phyloP scores from a whole-genome alignment of 2,888 invertebrate genomes.

The Scrobipalpa costella region DNA sequence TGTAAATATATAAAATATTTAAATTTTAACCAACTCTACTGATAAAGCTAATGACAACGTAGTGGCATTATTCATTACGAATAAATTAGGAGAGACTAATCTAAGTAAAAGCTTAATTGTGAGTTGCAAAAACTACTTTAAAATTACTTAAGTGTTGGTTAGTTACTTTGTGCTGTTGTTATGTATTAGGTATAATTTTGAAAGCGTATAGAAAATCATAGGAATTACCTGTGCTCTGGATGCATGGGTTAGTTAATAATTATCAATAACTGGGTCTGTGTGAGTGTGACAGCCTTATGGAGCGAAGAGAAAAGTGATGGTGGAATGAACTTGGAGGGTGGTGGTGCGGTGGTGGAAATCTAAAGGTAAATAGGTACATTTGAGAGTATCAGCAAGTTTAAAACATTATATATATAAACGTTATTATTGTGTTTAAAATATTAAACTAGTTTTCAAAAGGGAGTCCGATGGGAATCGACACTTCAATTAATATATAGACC shows the following conservation, averaged over 20 bases:
- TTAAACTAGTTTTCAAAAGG: too few species aligned
- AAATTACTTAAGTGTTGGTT: conserved; percentile 31
- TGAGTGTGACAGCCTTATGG: conserved; percentile 36
- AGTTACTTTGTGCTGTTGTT: conserved; percentile 40
- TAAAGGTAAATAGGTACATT: not conserved
- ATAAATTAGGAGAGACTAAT: conserved; percentile 41
- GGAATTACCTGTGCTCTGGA: conserved; percentile 69
- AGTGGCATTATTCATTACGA: conserved; percentile 40
- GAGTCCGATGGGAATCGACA: too few species aligned
- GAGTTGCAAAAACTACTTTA: conserved; percentile 48
- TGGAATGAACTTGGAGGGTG: conserved; percentile 8
- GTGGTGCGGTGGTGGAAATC: not conserved
- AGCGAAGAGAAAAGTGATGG: not conserved
- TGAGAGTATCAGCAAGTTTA: not conserved
- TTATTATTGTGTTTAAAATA: too few species aligned
- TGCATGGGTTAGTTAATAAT: conserved; percentile 51
- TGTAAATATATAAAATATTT: conserved; percentile 33
- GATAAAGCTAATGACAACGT: conserved; percentile 49
- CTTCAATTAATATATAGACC: too few species aligned
- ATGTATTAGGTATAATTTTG: conserved; percentile 38
- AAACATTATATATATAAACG: too few species aligned
- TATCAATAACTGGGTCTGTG: conserved; percentile 29
- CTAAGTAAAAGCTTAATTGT: conserved; percentile 57
- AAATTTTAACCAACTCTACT: conserved; percentile 50
- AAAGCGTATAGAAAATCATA: conserved; percentile 46